Evolutionary conservation across 2,888 invertebrate species (phyloP), one percentile per base, ranked within the genome.

Genomic region (Pherbina coryleti): DNA sequence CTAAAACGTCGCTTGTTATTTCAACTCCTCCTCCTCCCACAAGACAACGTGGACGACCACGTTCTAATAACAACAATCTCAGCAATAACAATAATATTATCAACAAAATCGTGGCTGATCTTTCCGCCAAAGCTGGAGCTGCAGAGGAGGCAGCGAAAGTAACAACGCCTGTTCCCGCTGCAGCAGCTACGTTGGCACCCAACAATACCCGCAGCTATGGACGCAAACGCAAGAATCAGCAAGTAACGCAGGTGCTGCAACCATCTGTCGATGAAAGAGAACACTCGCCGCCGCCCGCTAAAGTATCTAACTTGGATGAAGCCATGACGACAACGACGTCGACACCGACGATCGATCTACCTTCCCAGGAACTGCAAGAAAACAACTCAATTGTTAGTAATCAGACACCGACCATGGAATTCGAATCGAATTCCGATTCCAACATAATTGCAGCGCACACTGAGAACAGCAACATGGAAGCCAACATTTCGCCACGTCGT

Each of bases 141-240:
- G 55, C 81, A 3, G 76, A 77, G 11, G 82, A 82, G 0, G 80
- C 79, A 44, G 79, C 77, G 17, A 51, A 79, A 53, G 73, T 76
- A 8, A 78, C 81, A 19, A 19, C 17, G 51, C 28, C 66, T 19
- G 79, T 76, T 3, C 78, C 79, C 55, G 64, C 78, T 31, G 28
- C 60, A 22, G 19, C 25, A 14, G 25, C 60, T 22, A 28, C 60
- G 11, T 22, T 28, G 9, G 25, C 72, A 0, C 14, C 72, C 11
- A 11, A 31, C 19, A 72, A 57, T n/a, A 37, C 60, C 57, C 34
- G 55, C 76, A 37, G 82, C 77, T 70, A 57, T 69, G 86, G 86
- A 1, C 86, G 90, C n/a, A 89, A 89, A 78, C 85, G 90, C 3
- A 90, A 89, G 81, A 88, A 88, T 81, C 88, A 86, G 82, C 85